Evolutionary conservation across 2,113 vertebrate genomes (phyloP), one percentile per base, ranked within the genome.

Genomic region (Phyllostomus discolor): DNA sequence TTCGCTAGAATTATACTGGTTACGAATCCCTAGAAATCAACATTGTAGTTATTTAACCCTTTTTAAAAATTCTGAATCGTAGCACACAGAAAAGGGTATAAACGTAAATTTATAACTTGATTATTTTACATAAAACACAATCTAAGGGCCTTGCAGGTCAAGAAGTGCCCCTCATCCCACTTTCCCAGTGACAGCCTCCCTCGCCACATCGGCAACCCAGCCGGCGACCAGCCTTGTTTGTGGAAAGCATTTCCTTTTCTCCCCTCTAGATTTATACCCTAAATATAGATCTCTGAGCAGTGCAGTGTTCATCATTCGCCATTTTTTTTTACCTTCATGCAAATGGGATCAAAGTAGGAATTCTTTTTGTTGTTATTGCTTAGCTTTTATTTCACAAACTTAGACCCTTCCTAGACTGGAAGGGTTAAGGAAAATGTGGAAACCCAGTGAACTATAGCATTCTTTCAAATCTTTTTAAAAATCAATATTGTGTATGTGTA

Each of bases 11-110:
- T 69, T 83, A 17, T 90, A 59, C 57, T 62, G n/a, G n/a, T 78
- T 94, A 54, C 87, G 38, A 94, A 83, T 90, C 82, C 73, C 35
- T 64, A 22, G 70, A 92, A 73, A 84, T 82, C 46, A 90, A 33
- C 31, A 38, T 73, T 88, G 57, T 46, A 43, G 93, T 81, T 95
- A 90, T 82, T 88, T 83, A 91, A 85, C 24, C 24, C 11, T 86
- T 79, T 73, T 88, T 84, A 11, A 64, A 31, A 54, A 70, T 81
- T 81, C 50, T 92, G 66, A 91, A 46, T 90, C 67, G 28, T 52
- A 92, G 54, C 54, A 20, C 69, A 59, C 35, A 59, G 52, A 82
- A 41, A 79, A 92, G 59, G 10, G 15, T 72, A 67, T 92, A 52
- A 81, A 52, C n/a, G 41, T 70, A 88, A 73, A n/a, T 81, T 72